phyloP scores from a whole-genome alignment of 2,797 vertebrate genomes.

The Sebastiscus tertius region DNA sequence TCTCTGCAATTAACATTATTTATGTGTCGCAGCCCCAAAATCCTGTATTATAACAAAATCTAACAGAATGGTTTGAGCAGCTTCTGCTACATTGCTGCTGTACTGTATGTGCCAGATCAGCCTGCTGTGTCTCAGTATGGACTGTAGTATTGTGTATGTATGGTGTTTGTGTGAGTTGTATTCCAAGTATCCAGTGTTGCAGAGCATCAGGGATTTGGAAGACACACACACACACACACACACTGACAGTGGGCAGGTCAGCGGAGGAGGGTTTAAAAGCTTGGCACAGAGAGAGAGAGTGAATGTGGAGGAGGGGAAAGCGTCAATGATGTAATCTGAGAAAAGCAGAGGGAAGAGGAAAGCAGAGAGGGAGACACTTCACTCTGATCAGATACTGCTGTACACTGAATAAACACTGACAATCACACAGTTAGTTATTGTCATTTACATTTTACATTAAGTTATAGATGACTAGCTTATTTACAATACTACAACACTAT shows the following conservation, averaged over 20 bases:
- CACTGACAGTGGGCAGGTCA: constrained; percentile 45
- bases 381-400: not conserved
- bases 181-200: constrained; percentile 29
- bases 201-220: constrained; percentile 46
- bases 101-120: not conserved
- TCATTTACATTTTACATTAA: not conserved
- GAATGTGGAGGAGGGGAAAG: constrained; percentile 53
- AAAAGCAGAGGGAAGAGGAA: constrained; percentile 22
- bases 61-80: not conserved
- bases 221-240: constrained; percentile 8
- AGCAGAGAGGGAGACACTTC: constrained; percentile 12
- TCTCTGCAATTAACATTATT: not conserved
- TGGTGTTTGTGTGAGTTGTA: constrained; percentile 15
- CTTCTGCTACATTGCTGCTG: not conserved
- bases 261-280: constrained; percentile 61
- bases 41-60: not conserved
- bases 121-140: constrained; percentile 14
- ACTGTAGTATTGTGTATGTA: not conserved
- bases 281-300: constrained; percentile 35
- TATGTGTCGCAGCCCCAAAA: not conserved
- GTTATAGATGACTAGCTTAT: not conserved
- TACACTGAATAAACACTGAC: not conserved
- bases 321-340: constrained; percentile 59
- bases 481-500: not conserved
- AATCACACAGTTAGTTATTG: not conserved